These are phyloP conservation scores for Pseudoatta argentina DNA, from an alignment of 1,140 invertebrate species.

Conservation along the genomic window DNA sequence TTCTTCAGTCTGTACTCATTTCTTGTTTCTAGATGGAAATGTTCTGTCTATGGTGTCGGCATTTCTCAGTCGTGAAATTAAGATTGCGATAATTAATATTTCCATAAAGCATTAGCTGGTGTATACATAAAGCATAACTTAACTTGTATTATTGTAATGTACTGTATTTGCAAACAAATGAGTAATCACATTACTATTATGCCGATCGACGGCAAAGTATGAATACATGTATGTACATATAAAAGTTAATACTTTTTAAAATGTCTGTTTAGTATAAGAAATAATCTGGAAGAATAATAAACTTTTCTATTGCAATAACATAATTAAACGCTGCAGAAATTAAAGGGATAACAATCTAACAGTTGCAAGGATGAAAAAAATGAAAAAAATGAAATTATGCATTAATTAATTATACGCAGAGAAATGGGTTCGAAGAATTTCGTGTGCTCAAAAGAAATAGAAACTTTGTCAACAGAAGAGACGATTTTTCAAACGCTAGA, in stretches of 20 bases:
- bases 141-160: not conserved
- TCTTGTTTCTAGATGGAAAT: not conserved
- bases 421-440: not conserved
- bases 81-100: slow-evolving; percentile 26
- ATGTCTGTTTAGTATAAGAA: not conserved
- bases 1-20: not conserved
- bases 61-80: slow-evolving; percentile 8
- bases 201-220: not conserved
- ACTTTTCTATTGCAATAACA: not conserved
- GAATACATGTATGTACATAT: not conserved
- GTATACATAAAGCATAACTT: not conserved
- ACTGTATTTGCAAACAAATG: not conserved
- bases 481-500: slow-evolving; percentile 18
- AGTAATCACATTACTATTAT: slow-evolving; percentile 3
- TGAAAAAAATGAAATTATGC: not conserved
- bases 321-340: not conserved
- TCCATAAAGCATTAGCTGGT: not conserved
- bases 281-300: not conserved
- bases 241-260: not conserved
- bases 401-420: not conserved
- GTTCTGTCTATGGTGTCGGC: not conserved
- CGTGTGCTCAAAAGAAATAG: not conserved
- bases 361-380: not conserved
- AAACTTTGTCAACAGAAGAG: not conserved
- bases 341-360: not conserved